phyloP scores from a whole-genome alignment of 2,888 invertebrate genomes.

The Brachycybe producta region DNA sequence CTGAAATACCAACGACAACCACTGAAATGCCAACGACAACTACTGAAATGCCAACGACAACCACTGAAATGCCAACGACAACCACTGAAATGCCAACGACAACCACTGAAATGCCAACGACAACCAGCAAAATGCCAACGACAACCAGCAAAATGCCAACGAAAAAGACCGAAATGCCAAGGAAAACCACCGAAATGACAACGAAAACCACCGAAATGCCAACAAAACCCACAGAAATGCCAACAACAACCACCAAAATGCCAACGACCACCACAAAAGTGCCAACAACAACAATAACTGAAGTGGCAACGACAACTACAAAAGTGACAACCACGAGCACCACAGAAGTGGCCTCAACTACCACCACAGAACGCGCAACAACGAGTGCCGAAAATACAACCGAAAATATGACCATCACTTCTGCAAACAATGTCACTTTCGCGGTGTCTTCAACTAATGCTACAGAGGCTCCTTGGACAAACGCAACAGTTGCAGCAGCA shows the following conservation, averaged over 20 bases:
- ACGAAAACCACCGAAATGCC: conserved; percentile 1
- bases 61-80: conserved; percentile 7
- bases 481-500: neutral
- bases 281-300: neutral
- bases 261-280: neutral
- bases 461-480: neutral
- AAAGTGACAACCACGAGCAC: neutral
- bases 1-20: neutral
- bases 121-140: neutral
- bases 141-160: neutral
- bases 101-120: neutral
- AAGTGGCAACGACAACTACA: neutral
- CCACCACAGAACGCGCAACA: neutral
- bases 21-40: neutral
- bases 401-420: neutral
- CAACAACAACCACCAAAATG: neutral
- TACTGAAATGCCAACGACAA: neutral
- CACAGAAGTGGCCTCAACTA: neutral
- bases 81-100: neutral
- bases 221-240: neutral
- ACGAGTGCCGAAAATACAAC: neutral
- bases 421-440: no score
- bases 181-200: neutral
- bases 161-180: neutral
- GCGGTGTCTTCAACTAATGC: neutral